A percentile compares a stretch with the other conserved stretches of the same genome.
Evolutionary conservation across 2,113 vertebrate genomes (phyloP).

Genomic region (Petromus typicus): DNA sequence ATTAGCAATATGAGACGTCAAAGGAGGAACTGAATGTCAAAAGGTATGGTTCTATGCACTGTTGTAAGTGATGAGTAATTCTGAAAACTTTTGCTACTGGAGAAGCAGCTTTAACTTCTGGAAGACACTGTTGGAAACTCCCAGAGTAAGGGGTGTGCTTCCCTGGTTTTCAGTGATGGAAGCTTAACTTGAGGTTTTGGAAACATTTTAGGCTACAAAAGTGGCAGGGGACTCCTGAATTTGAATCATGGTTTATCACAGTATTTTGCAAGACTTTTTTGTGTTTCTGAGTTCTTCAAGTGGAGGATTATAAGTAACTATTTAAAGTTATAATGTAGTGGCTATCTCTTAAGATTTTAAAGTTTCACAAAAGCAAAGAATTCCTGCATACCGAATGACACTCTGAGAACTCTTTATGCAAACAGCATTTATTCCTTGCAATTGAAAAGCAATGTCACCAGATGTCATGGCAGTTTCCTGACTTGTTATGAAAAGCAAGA

Average conservation of each 20-base stretch:
- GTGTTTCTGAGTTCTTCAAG: background rate
- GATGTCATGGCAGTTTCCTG: conserved; percentile 13
- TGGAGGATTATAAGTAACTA: background rate
- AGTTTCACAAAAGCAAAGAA: background rate
- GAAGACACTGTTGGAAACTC: background rate
- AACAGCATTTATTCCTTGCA: background rate
- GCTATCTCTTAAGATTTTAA: background rate
- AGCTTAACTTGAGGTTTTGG: background rate
- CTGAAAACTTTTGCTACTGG: background rate
- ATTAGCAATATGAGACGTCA: conserved; percentile 45
- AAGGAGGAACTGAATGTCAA: background rate
- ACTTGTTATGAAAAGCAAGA: conserved; percentile 63
- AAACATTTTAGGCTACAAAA: background rate
- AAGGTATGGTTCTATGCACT: background rate
- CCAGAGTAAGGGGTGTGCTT: background rate
- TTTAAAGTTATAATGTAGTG: background rate
- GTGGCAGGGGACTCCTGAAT: background rate
- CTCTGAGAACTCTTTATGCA: background rate
- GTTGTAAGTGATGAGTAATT: background rate
- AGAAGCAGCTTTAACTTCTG: background rate
- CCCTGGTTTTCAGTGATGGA: background rate
- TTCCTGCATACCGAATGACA: background rate
- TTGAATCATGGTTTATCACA: background rate
- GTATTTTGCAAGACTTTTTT: background rate
- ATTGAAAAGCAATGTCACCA: conserved; percentile 7